Evolutionary conservation across 2,797 vertebrate genomes (phyloP).

Genomic region (Siniperca undulata): DNA sequence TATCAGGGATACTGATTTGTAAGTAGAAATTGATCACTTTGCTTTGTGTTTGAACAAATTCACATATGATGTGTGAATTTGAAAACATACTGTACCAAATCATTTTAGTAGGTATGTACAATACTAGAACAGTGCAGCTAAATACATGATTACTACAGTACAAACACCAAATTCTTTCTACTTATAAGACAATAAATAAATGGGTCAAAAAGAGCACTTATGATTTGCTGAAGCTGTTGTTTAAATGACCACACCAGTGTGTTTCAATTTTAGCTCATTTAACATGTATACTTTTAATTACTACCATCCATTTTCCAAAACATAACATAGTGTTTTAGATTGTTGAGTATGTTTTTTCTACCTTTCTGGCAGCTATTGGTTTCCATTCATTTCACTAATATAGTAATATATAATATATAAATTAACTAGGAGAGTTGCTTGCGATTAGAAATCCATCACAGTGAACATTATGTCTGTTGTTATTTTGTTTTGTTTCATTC

Average conservation of each 20-base stretch:
- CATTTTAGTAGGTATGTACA: constrained; percentile 47
- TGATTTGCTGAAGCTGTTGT: constrained; percentile 32
- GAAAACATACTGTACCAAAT: constrained; percentile 39
- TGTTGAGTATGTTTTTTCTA: background rate
- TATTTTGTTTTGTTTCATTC: background rate
- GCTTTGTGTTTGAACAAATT: constrained; percentile 24
- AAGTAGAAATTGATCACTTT: constrained; percentile 33
- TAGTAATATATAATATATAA: background rate
- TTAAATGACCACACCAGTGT: constrained; percentile 31
- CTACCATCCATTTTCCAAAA: constrained; percentile 34
- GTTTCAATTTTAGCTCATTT: background rate
- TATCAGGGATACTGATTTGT: constrained; percentile 40
- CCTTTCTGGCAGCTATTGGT: background rate
- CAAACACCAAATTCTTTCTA: constrained; percentile 54
- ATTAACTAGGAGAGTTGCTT: background rate
- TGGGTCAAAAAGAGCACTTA: constrained; percentile 54
- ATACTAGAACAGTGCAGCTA: constrained; percentile 56
- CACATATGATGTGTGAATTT: constrained; percentile 28
- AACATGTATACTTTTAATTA: background rate
- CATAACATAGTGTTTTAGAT: background rate
- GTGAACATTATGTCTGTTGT: background rate
- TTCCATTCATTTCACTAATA: background rate
- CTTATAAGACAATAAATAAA: constrained; percentile 62
- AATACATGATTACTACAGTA: constrained; percentile 56
- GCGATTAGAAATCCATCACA: background rate